Evolutionary conservation across 2,888 invertebrate species (phyloP), one percentile per base, ranked within the genome.

Genomic region (Apodemia hepburni): DNA sequence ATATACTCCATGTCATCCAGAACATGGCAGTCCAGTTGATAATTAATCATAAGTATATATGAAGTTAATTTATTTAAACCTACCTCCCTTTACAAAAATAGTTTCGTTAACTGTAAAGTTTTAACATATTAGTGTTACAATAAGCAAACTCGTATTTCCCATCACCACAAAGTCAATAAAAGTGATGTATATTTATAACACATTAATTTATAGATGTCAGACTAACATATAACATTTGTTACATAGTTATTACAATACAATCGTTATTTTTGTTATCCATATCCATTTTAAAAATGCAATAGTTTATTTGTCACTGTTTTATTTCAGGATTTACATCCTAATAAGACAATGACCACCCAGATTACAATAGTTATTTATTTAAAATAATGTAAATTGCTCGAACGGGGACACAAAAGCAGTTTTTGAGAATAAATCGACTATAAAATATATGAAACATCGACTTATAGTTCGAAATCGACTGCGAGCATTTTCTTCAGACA

Each of bases 221-320:
- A 84, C 82, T 68, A 79, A 82, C 82, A 81, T 83, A 83, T 87
- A 83, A 80, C 81, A 84, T 73, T 84, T 90, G 88, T 90, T 89
- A 86, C 82, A 87, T 87, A 88, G 84, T 85, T 70, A 79, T 82
- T 85, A 84, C 82, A 85, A 89, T 86, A 90, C 87, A 90, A 80
- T 84, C 80, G 80, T 76, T 83, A 81, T 87, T 90, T 90, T 88
- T 90, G 85, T 89, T 87, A 79, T 73, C 82, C 90, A 85, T 87
- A 77, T 75, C 89, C 92, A 91, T 89, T 74, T 83, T 79, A 81
- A 92, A 91, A 92, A 87, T 87, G 91, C 92, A 92, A 92, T 92
- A 92, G 92, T 81, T 72, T 77, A 75, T 75, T 72, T 68, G 72
- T 76, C 72, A 71, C 62, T 65, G 70, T 69, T 74, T 75, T 70